Evolutionary conservation across 2,888 invertebrate species (phyloP), one percentile per base, ranked within the genome.

Genomic region (Caradrina kadenii): DNA sequence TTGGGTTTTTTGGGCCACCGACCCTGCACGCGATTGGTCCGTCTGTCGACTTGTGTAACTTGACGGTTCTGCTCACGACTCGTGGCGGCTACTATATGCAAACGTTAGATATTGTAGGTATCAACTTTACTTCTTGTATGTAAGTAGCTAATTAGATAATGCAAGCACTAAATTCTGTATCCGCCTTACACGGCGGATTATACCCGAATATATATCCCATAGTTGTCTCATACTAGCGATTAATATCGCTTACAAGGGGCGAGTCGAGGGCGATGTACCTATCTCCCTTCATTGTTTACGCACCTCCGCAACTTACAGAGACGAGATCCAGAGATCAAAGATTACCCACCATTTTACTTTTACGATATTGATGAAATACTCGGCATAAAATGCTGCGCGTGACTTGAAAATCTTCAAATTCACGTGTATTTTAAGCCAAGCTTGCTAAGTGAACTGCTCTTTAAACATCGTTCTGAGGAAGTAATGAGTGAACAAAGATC

Each of bases 361-460:
- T 88, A 92, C 90, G 90, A 90, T 90, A 92, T 91, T 88, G 91
- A 92, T 91, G 88, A 88, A 89, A 90, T 84, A 81, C 70, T 75
- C 76, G 73, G 73, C 76, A 81, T 88, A 87, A 89, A 89, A 86
- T 64, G 80, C 76, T 66, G 45, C 69, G 59, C 86, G 79, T 84
- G 84, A 85, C 83, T 86, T 81, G 70, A 83, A 80, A 79, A 82
- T 83, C 83, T 86, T 80, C 69, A 84, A 80, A 74, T 74, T 69
- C 69, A 64, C 73, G 72, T 69, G 59, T 81, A 84, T 87, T 82
- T 86, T 82, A 80, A 84, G 82, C 56, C 52, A 31, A 59, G 73
- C 63, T 72, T 17, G 55, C 54, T 69, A 79, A 84, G 82, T 81
- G 65, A 75, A 65, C 49, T 65, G 50, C 55, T 66, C 63, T 73